Conservation (phyloP, 2,888 invertebrate genomes). For the Embidobia sp. region DNA sequence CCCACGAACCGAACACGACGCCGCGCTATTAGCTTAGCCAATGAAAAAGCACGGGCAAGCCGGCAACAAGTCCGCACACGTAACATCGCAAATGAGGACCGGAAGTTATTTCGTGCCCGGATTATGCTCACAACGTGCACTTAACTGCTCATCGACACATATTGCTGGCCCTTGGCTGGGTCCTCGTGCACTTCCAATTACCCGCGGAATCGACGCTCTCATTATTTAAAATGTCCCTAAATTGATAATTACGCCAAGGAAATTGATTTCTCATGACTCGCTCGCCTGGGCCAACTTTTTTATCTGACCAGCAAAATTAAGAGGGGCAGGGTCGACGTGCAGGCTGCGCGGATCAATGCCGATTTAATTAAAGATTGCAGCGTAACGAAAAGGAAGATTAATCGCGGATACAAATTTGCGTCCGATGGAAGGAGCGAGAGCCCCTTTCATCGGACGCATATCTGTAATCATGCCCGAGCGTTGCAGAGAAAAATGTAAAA, state of each 20-base stretch:
- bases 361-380: conserved; percentile 81
- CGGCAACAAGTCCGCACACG: too few relatives aligned
- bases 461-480: too few relatives aligned
- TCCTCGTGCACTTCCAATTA: conserved; percentile 14
- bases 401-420: conserved; percentile 72
- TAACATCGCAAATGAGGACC: conserved; percentile 46
- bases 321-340: neutral
- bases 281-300: too few relatives aligned
- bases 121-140: conserved; percentile 46
- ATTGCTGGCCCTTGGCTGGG: conserved; percentile 48
- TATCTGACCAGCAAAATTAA: neutral
- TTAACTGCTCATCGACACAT: conserved; percentile 58
- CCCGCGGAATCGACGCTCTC: conserved; percentile 35
- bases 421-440: too few relatives aligned
- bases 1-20: conserved; percentile 44
- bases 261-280: conserved; percentile 70
- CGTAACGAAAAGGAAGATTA: conserved; percentile 80
- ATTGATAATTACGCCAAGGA: conserved; percentile 75
- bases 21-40: conserved; percentile 50
- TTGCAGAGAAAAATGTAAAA: neutral
- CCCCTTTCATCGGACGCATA: too few relatives aligned
- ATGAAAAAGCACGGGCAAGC: too few relatives aligned
- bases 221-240: conserved; percentile 67
- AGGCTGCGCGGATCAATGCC: conserved; percentile 75
- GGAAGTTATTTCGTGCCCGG: conserved; percentile 47